Evolutionary conservation across 2,797 vertebrate genomes (phyloP).

Genomic region (Pangasius sanitwongsei): DNA sequence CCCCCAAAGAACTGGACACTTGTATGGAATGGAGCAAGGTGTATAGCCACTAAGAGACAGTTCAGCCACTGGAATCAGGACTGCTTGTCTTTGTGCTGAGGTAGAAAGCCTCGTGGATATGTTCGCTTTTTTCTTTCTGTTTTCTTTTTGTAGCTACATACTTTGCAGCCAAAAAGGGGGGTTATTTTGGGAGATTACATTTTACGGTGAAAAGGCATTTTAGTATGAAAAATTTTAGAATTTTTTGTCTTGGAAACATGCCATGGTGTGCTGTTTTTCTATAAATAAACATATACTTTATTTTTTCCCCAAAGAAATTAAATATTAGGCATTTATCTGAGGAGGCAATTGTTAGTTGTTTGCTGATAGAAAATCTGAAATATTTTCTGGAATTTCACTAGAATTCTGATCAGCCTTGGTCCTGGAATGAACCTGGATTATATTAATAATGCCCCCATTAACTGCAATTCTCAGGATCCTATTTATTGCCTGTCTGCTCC

Average conservation of each 20-base stretch:
- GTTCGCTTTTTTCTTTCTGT: slow-evolving; percentile 55
- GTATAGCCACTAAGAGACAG: slow-evolving; percentile 86
- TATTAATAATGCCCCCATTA: slow-evolving; percentile 67
- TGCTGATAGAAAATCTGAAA: slow-evolving; percentile 65
- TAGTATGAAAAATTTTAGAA: slow-evolving; percentile 58
- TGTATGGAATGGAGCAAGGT: slow-evolving; percentile 95
- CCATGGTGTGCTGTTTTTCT: slow-evolving; percentile 70
- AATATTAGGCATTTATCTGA: slow-evolving; percentile 68
- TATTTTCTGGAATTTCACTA: slow-evolving; percentile 67
- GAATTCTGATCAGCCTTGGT: slow-evolving; percentile 75
- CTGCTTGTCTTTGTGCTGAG: slow-evolving; percentile 64
- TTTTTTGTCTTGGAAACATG: slow-evolving; percentile 69
- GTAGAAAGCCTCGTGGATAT: slow-evolving; percentile 65
- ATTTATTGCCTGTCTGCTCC: slow-evolving; percentile 84
- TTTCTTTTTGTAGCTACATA: slow-evolving; percentile 69
- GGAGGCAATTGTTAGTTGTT: slow-evolving; percentile 63
- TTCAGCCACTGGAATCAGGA: slow-evolving; percentile 67
- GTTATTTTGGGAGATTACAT: slow-evolving; percentile 53
- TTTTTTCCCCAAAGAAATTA: slow-evolving; percentile 73
- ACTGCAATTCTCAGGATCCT: slow-evolving; percentile 85
- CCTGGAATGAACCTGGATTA: slow-evolving; percentile 76
- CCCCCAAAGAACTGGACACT: slow-evolving; percentile 89
- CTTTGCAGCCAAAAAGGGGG: slow-evolving; percentile 77
- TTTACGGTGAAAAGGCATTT: slow-evolving; percentile 60
- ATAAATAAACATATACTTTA: slow-evolving; percentile 74